These are phyloP conservation scores for Amyelois transitella DNA, from an alignment of 1,140 invertebrate genomes.

Conservation along the genomic window DNA sequence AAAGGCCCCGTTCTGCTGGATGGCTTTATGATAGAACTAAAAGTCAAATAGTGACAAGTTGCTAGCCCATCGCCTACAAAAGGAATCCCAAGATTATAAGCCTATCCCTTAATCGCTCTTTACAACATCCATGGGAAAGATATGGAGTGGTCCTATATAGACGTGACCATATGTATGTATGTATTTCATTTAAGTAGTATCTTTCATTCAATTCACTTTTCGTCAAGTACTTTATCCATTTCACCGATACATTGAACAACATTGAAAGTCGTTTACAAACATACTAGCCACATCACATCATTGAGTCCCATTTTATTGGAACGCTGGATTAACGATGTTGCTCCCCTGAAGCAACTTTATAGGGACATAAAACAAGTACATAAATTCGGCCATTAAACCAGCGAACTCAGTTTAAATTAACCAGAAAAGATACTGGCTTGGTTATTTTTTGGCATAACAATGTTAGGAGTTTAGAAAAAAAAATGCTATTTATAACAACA, in stretches of 20 bases:
- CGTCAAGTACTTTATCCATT: not conserved
- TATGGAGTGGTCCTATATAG: too few relatives aligned
- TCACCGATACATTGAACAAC: not conserved
- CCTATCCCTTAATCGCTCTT: too few relatives aligned
- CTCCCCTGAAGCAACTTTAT: slow-evolving; percentile 56
- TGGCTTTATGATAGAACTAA: too few relatives aligned
- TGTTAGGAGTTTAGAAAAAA: not conserved
- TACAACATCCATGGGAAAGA: too few relatives aligned
- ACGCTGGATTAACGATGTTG: slow-evolving; percentile 53
- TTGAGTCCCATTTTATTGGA: slow-evolving; percentile 36
- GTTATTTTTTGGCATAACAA: slow-evolving; percentile 13
- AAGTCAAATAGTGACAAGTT: too few relatives aligned
- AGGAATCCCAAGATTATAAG: too few relatives aligned
- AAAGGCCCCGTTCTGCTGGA: too few relatives aligned
- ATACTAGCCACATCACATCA: slow-evolving; percentile 12
- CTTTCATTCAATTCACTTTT: too few relatives aligned
- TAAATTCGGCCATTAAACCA: slow-evolving; percentile 56
- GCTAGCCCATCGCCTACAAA: too few relatives aligned
- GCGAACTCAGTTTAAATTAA: slow-evolving; percentile 55
- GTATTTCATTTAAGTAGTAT: too few relatives aligned
- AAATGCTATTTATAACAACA: not conserved
- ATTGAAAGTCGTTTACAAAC: slow-evolving; percentile 17
- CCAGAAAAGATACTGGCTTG: slow-evolving; percentile 33
- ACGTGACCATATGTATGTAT: not conserved
- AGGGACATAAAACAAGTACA: slow-evolving; percentile 50